Evolutionary conservation across 1,140 invertebrate genomes (phyloP).

Genomic region (Calycopis cecrops): DNA sequence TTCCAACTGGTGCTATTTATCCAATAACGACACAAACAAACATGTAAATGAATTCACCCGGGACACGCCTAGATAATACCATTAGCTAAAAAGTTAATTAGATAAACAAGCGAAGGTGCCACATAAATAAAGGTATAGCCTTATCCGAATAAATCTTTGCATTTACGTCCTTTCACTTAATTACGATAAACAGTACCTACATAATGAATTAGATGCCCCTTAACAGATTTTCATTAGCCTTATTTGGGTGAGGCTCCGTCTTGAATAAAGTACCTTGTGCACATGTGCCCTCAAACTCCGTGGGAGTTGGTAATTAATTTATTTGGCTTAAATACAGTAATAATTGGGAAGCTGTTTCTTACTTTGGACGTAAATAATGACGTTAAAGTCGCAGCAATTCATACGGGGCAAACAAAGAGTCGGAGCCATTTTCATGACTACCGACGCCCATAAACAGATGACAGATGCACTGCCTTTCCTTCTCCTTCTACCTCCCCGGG

Average conservation of each 20-base stretch:
- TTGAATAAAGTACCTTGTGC: constrained; percentile 12
- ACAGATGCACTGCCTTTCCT: too few relatives aligned
- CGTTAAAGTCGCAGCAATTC: too few relatives aligned
- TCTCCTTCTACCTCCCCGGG: too few relatives aligned
- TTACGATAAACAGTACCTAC: constrained; percentile 27
- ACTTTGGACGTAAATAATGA: too few relatives aligned
- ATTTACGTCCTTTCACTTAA: constrained; percentile 21
- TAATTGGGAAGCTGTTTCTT: not conserved
- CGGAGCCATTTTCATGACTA: too few relatives aligned
- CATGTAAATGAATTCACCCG: not conserved
- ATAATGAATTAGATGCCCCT: constrained; percentile 23
- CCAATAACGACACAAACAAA: not conserved
- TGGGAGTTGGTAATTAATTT: too few relatives aligned
- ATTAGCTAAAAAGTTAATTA: constrained; percentile 5
- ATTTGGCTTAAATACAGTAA: not conserved
- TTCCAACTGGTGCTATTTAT: too few relatives aligned
- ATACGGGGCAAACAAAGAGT: too few relatives aligned
- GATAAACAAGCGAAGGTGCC: constrained; percentile 2
- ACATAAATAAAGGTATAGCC: constrained; percentile 9
- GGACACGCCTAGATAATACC: constrained; percentile 3
- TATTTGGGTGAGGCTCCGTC: constrained; percentile 14
- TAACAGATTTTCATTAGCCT: constrained; percentile 17
- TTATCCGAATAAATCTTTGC: constrained; percentile 9
- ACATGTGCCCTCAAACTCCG: not conserved
- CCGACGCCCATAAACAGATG: too few relatives aligned